Evolutionary conservation across 2,113 vertebrate species (phyloP).

Genomic region (Gallinago jamesoni): DNA sequence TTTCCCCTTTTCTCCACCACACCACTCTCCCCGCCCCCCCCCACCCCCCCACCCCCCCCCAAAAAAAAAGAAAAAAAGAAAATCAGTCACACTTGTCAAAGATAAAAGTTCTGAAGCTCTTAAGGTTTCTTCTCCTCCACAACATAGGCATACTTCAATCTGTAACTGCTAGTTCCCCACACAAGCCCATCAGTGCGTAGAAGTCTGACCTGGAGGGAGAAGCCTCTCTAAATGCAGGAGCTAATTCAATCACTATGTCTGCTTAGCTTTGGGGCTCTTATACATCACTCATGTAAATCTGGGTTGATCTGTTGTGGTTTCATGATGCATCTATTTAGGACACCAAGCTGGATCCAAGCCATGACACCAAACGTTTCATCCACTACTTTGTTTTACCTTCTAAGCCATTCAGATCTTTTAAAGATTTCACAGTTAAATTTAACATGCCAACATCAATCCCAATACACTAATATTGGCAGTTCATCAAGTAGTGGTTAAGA

Average conservation of each 20-base stretch:
- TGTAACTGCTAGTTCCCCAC: not conserved
- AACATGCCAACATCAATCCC: not conserved
- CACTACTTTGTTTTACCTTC: slow-evolving; percentile 19
- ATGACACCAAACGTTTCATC: slow-evolving; percentile 27
- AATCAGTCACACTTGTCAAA: slow-evolving; percentile 51
- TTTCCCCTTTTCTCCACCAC: not conserved
- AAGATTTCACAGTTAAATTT: slow-evolving; percentile 34
- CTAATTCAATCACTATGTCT: slow-evolving; percentile 65
- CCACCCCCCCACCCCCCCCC: no score
- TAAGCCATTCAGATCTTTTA: not conserved
- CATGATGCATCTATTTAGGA: slow-evolving; percentile 46
- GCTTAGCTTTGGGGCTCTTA: slow-evolving; percentile 60
- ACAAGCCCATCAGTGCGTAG: not conserved
- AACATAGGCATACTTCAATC: not conserved
- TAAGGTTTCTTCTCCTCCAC: slow-evolving; percentile 5
- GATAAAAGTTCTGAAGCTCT: slow-evolving; percentile 32
- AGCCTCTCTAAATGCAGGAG: slow-evolving; percentile 42
- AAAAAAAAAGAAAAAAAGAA: not conserved
- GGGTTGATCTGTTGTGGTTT: slow-evolving; percentile 63
- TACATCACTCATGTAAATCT: slow-evolving; percentile 53
- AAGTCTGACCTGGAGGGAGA: slow-evolving; percentile 57
- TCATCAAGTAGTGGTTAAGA: slow-evolving; percentile 1
- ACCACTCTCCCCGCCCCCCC: rapidly evolving
- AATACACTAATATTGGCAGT: not conserved
- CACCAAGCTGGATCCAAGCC: slow-evolving; percentile 49